phyloP scores from a whole-genome alignment of 2,113 vertebrate genomes.

The Xiphias gladius region DNA sequence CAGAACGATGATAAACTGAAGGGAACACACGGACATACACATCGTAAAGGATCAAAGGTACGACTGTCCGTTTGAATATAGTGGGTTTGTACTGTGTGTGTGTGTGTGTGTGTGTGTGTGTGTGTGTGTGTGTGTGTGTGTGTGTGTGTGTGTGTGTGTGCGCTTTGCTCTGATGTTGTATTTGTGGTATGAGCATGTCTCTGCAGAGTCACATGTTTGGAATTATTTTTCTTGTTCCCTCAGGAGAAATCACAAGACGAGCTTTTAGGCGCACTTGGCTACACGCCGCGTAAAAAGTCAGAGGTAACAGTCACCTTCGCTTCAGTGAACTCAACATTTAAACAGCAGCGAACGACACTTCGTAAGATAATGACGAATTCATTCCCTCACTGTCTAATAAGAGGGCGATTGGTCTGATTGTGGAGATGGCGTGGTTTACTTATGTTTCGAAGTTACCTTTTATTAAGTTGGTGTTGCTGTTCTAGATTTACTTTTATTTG shows the following conservation, averaged over 20 bases:
- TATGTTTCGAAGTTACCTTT: too few relatives aligned
- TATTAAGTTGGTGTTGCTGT: too few relatives aligned
- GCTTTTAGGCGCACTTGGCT: constrained; percentile 37
- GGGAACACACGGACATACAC: constrained; percentile 49
- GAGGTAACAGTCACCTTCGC: constrained; percentile 30
- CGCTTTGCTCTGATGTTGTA: not conserved
- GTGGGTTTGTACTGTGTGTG: not conserved
- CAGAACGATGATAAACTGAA: constrained; percentile 33
- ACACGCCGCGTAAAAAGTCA: constrained; percentile 40
- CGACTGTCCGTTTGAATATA: not conserved
- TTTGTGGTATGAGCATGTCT: not conserved
- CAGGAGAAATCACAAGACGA: constrained; percentile 54
- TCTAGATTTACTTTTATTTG: too few relatives aligned
- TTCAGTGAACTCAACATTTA: too few relatives aligned
- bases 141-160: too few relatives aligned
- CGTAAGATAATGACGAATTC: too few relatives aligned
- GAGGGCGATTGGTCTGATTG: not conserved
- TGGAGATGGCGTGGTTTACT: too few relatives aligned
- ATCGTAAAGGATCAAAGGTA: constrained; percentile 63
- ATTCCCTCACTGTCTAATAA: too few relatives aligned
- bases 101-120: too few relatives aligned
- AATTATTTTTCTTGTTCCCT: not conserved
- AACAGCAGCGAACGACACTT: too few relatives aligned
- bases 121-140: too few relatives aligned
- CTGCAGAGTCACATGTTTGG: not conserved